Conservation (phyloP, 2,888 invertebrate species). For the Patella caerulea region DNA sequence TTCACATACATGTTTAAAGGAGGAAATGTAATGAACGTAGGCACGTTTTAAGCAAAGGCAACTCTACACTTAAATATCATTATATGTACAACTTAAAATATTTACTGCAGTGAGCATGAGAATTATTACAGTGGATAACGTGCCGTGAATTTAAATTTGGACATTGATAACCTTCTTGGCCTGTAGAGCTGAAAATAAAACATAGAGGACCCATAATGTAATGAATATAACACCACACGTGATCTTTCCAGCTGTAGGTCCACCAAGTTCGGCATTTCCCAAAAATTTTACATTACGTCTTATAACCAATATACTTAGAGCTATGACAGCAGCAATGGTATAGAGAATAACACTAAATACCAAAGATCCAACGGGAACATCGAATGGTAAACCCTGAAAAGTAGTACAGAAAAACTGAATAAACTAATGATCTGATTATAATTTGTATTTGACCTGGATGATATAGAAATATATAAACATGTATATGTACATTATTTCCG, state of each 20-base stretch:
- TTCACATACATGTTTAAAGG: too few relatives aligned
- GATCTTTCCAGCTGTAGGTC: conserved; percentile 71
- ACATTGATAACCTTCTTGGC: conserved; percentile 37
- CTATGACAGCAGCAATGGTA: conserved; percentile 73
- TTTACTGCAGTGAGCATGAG: background rate
- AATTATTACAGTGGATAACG: background rate
- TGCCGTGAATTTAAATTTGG: conserved; percentile 22
- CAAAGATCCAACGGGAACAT: conserved; percentile 61
- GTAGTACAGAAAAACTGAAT: background rate
- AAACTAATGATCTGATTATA: background rate
- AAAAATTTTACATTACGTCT: conserved; percentile 72
- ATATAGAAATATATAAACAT: background rate
- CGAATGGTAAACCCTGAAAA: conserved; percentile 57
- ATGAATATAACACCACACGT: conserved; percentile 70
- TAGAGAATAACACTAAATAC: conserved; percentile 75
- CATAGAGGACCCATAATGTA: conserved; percentile 74
- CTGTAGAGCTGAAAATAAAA: conserved; percentile 69
- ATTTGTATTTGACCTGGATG: background rate
- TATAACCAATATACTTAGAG: conserved; percentile 72
- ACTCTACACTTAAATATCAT: background rate
- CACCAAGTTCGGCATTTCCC: conserved; percentile 75
- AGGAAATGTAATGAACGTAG: too few relatives aligned
- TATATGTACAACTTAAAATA: background rate
- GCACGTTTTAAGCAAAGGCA: too few relatives aligned
- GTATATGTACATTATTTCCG: background rate